Evolutionary conservation across 2,888 invertebrate genomes (phyloP).

Genomic region (Tachina lurida): DNA sequence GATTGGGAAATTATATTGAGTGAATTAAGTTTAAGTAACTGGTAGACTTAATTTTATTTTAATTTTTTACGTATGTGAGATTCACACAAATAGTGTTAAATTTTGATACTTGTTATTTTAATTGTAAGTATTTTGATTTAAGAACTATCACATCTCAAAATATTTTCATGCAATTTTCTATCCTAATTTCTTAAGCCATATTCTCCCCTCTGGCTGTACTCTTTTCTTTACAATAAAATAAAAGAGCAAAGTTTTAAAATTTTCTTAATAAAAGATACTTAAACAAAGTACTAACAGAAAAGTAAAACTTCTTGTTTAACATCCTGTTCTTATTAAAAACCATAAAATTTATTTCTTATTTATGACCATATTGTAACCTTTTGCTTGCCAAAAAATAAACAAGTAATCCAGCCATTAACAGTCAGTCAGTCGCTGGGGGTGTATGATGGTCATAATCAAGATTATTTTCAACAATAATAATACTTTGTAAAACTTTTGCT

Average conservation of each 20-base stretch:
- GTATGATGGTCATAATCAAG: slow-evolving; percentile 59
- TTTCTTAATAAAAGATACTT: slow-evolving; percentile 63
- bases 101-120: no score
- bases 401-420: slow-evolving; percentile 29
- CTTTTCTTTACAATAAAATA: slow-evolving; percentile 17
- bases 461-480: slow-evolving; percentile 63
- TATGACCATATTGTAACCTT: slow-evolving; percentile 70
- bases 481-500: slow-evolving; percentile 48
- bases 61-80: no score
- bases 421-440: no score
- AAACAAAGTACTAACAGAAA: slow-evolving; percentile 40
- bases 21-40: no score
- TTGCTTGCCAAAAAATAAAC: slow-evolving; percentile 49
- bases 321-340: slow-evolving; percentile 68
- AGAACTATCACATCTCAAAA: neutral
- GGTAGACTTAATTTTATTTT: no score
- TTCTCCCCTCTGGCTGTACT: neutral
- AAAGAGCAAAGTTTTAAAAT: slow-evolving; percentile 40
- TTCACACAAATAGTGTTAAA: no score
- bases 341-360: slow-evolving; percentile 71
- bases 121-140: no score
- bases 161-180: neutral
- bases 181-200: neutral
- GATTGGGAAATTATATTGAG: no score
- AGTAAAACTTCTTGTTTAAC: slow-evolving; percentile 60